phyloP scores from a whole-genome alignment of 2,113 vertebrate species.

The cattle (Bos taurus) region ARS-UCD2.0 NC_037331.1:59858501-59859000 shows the following conservation, averaged over 20 bases:
- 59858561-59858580: not conserved
- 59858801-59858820: not conserved
- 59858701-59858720: not conserved
- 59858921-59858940: not conserved
- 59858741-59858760: not conserved
- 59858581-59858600: not conserved
- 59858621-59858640: not conserved
- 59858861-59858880: not conserved
- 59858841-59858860: not conserved
- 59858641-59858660: not conserved
- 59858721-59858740: not conserved
- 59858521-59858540: not conserved
- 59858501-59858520: not conserved
- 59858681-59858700: not conserved
- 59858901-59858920: not conserved
- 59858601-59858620: not conserved
- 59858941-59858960: not conserved
- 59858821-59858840: not conserved
- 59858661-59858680: not conserved
- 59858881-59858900: not conserved
- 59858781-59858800: not conserved
- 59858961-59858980: fast-evolving
- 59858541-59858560: not conserved
- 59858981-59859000: not conserved
- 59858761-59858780: not conserved